Base-by-base conservation (phyloP, 2,113 vertebrate species). In the Notothenia rossii region DNA sequence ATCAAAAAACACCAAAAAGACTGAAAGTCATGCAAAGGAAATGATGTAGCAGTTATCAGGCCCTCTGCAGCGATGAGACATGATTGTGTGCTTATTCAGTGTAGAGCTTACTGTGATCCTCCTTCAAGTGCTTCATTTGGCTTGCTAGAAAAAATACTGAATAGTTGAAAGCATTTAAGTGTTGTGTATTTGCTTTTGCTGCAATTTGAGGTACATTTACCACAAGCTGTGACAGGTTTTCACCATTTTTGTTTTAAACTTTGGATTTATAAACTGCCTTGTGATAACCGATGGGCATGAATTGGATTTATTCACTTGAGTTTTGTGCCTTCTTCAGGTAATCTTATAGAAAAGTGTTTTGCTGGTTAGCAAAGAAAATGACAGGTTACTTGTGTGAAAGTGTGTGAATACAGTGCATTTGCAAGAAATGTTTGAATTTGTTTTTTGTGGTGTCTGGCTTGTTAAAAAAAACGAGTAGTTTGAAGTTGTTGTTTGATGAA, bases 381-480 rank as follows among this genome's bases (percentile, higher is more conserved):
- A 45, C 13, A 0, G 60, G 50, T 77, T 43, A 17, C 18, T 72
- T 84, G 72, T 71, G 50, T 80, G 63, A 72, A 56, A 58, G 43
- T 59, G 7, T 20, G 29, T 88, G 67, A 81, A 82, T 72, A 0
- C 64, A 79, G n/a, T 71, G 62, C 60, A 82, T 91, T 82, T 85
- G 68, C 74, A 67, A 50, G 75, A 78, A 91, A 80, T 91, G 77
- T 91, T 56, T 83, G 59, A 22, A 65, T 85, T 70, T 75, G 17
- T 62, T 70, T 13, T 70, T 11, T 86, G 36, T 40, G 36, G 18
- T 68, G 7, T 64, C 43, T 59, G 61, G 40, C 40, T 50, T 84
- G 60, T 81, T 83, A 45, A 13, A 86, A 80, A 79, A 74, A 78
- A 73, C 1, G 54, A 5, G 20, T 3, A 12, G 17, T 17, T 54